phyloP scores from a whole-genome alignment of 2,888 invertebrate genomes.

The Meliscaeva auricollis region DNA sequence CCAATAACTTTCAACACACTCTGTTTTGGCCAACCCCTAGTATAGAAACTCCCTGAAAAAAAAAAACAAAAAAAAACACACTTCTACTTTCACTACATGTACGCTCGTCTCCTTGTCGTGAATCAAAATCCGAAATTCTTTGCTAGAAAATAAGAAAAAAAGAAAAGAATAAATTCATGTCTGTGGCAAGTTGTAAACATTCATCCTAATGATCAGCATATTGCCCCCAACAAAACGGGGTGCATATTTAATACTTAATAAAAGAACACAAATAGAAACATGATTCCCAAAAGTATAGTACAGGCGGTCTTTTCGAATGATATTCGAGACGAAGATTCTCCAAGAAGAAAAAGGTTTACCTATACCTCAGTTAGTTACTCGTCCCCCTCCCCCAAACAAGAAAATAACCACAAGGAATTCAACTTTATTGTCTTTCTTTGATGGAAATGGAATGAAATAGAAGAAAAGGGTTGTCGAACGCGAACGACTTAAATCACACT shows the following conservation, averaged over 20 bases:
- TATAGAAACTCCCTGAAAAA: not conserved
- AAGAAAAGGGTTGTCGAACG: conserved; percentile 68
- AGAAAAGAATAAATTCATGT: conserved; percentile 14
- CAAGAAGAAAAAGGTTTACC: conserved; percentile 15
- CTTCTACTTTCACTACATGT: not conserved
- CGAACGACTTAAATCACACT: conserved; percentile 68
- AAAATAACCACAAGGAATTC: conserved; percentile 35
- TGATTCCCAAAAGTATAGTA: conserved; percentile 50
- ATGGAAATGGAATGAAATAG: conserved; percentile 22
- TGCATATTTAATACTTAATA: conserved; percentile 74
- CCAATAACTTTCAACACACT: conserved; percentile 47
- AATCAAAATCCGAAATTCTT: conserved; percentile 53
- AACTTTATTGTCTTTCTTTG: conserved; percentile 59
- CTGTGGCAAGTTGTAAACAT: conserved; percentile 71
- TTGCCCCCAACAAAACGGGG: conserved; percentile 71
- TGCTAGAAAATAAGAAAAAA: conserved; percentile 20
- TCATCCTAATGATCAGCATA: conserved; percentile 75
- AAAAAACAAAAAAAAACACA: no score
- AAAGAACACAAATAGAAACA: conserved; percentile 72
- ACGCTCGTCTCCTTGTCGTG: not conserved
- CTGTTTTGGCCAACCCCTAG: not conserved
- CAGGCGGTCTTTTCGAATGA: not conserved
- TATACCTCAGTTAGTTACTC: conserved; percentile 17
- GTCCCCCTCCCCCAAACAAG: no score
- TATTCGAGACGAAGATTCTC: conserved; percentile 20